Conservation (phyloP, 2,888 invertebrate genomes). For the Apamea epomidion region DNA sequence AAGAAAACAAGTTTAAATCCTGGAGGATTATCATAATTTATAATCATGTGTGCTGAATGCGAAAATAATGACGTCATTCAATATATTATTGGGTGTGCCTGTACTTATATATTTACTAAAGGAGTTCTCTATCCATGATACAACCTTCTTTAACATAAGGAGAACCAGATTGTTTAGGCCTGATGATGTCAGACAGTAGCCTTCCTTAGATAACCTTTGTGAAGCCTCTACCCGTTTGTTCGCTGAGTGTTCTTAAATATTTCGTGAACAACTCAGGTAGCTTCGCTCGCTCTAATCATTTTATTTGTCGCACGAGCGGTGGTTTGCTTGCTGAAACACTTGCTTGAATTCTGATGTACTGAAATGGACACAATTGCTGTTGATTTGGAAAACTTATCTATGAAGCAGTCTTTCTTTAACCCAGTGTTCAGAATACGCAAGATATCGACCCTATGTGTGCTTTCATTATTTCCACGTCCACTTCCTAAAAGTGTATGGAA, state of each 20-base stretch:
- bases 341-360: too few relatives aligned
- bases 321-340: background rate
- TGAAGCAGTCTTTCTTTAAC: background rate
- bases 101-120: constrained; percentile 8
- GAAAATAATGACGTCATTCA: constrained; percentile 41
- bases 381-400: background rate
- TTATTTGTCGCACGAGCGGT: background rate
- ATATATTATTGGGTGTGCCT: constrained; percentile 6
- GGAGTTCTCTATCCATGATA: background rate
- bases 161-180: background rate
- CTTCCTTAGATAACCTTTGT: background rate
- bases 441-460: background rate
- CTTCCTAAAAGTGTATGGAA: background rate
- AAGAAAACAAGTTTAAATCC: constrained; percentile 59
- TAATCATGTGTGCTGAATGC: constrained; percentile 34
- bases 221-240: background rate
- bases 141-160: background rate
- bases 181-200: background rate
- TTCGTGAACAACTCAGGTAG: background rate
- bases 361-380: background rate
- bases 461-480: background rate
- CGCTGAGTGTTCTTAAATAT: background rate
- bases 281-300: background rate
- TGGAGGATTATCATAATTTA: constrained; percentile 58
- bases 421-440: background rate